Evolutionary conservation across 2,113 vertebrate species (phyloP), one percentile per base, ranked within the genome.

Genomic region (Pteronura brasiliensis): DNA sequence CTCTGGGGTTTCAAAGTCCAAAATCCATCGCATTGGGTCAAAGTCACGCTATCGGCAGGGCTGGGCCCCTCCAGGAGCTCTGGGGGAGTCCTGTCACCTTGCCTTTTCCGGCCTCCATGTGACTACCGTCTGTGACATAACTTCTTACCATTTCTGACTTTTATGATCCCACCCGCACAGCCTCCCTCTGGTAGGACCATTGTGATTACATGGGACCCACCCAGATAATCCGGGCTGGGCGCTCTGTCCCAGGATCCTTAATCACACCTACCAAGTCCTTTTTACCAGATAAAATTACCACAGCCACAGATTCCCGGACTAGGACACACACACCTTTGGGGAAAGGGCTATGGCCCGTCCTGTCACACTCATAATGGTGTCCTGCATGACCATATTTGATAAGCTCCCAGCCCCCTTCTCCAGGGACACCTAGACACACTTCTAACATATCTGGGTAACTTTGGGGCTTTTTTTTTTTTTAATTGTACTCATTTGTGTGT

Each of bases 121-220:
- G 2, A 7, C 39, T 23, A 3, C 21, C 1, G 18, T 1, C 47
- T 12, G 21, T 4, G 3, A 29, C n/a, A 2, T 14, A 10, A 20
- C 31, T 0, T 49, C 72, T 59, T 44, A 2, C 20, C 15, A 3
- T 31, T n/a, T 49, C 57, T 31, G 49, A 9, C 29, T 61, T 18
- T 71, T 76, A 36, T 2, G 9, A n/a, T 17, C 61, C 15, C 14
- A 15, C 1, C 57, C n/a, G 25, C 57, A 10, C 14, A 29, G 55
- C 90, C 36, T 71, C 20, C 82, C 67, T 47, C 55, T 15, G 6
- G 13, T 23, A 25, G 47, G 31, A n/a, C 57, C 6, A 4, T 7
- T 14, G 42, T 84, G 57, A 2, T 42, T 39, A 21, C 55, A 0
- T 1, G 21, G 2, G n/a, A 52, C 34, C 44, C 52, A 47, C 31